phyloP scores from a whole-genome alignment of 2,797 vertebrate genomes.

The Gastrophryne carolinensis region DNA sequence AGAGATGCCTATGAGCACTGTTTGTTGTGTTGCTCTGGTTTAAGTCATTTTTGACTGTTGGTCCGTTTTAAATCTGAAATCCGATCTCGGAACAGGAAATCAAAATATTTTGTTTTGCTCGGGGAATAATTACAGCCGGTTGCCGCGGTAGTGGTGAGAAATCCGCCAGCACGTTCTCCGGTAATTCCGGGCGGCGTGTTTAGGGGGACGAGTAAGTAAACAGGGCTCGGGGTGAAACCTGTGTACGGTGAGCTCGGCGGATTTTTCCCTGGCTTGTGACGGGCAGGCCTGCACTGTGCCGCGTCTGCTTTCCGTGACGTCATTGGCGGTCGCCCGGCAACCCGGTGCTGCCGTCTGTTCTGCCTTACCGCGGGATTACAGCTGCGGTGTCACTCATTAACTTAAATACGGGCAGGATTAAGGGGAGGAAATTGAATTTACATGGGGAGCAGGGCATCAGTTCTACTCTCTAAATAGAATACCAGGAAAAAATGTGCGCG shows the following conservation, averaged over 20 bases:
- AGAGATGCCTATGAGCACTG: too few species aligned
- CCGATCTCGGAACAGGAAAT: too few species aligned
- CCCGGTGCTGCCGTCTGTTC: background rate
- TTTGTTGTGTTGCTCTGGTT: too few species aligned
- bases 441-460: too few species aligned
- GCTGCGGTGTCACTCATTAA: background rate
- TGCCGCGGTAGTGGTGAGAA: background rate
- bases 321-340: slow-evolving; percentile 14
- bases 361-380: background rate
- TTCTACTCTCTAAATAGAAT: too few species aligned
- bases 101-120: too few species aligned
- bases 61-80: too few species aligned
- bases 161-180: background rate
- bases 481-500: too few species aligned
- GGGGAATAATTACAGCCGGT: background rate
- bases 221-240: background rate
- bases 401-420: background rate
- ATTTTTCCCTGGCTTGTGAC: slow-evolving; percentile 1
- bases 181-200: background rate
- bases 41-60: too few species aligned
- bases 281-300: background rate
- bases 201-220: background rate
- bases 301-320: slow-evolving; percentile 34
- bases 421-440: too few species aligned
- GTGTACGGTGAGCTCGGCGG: background rate